Base-by-base conservation (phyloP, 2,797 vertebrate species). In the Orestias chungarensis region DNA sequence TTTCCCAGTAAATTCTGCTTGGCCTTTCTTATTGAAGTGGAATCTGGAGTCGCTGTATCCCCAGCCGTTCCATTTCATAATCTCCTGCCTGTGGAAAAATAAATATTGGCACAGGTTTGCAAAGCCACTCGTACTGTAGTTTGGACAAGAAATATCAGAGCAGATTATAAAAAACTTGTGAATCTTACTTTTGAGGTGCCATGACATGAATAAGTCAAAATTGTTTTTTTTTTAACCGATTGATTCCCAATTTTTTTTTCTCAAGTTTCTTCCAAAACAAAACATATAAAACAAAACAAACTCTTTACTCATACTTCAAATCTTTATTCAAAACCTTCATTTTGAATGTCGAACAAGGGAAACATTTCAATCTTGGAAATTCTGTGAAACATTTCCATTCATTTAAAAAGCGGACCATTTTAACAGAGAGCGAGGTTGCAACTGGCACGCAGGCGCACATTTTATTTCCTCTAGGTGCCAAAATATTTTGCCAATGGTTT, bases 61-160 rank as follows among this genome's bases (percentile, higher is more conserved):
- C 98, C 98, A 99, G 79, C 98, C 98, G 71, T 99, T 99, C 98
- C 98, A 99, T 84, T 99, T 99, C 94, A 99, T 94, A 84, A 97
- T 83, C 90, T 99, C 98, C 93, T 99, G 98, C 91, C 98, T 99
- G 81, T 78, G 76, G 79, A 83, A 80, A 84, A 82, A 83, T 27
- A 82, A 82, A 89, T 65, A 81, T 68, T 71, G 55, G 31, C 62
- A 75, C 29, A 81, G 10, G 67, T 86, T 81, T 71, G 73, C 52
- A 70, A 42, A 25, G 49, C 42, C 82, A 61, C 25, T 49, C 17
- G 49, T 25, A 44, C 3, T 59, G 31, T 44, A 67, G 49, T 59
- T 38, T 68, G 46, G n/a, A 66, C 33, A 66, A 42, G 11, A 75
- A 78, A 73, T 43, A 76, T 69, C 4, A 61, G 17, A 75, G 49